Conservation (phyloP, 2,888 invertebrate genomes). For the Syritta pipiens region DNA sequence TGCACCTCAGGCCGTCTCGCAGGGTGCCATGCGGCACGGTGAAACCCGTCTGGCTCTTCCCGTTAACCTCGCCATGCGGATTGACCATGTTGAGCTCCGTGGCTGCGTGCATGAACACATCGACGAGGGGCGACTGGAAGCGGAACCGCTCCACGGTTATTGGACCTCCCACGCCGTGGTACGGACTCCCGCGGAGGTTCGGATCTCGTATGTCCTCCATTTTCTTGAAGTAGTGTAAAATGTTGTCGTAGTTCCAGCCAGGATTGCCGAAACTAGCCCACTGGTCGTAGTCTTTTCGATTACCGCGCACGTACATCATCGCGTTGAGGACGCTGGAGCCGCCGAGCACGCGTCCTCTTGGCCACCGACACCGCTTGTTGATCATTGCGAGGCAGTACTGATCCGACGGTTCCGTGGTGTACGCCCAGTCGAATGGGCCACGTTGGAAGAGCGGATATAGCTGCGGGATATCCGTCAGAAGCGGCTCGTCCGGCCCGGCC, state of each 20-base stretch:
- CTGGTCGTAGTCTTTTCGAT: conserved; percentile 90
- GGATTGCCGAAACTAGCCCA: conserved; percentile 87
- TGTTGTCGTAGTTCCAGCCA: conserved; percentile 89
- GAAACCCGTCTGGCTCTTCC: conserved; percentile 88
- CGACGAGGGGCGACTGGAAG: conserved; percentile 85
- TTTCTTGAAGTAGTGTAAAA: conserved; percentile 89
- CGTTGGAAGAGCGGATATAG: conserved; percentile 86
- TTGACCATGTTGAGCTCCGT: conserved; percentile 84
- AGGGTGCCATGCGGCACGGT: conserved; percentile 88
- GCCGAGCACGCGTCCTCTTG: conserved; percentile 88
- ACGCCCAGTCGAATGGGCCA: conserved; percentile 90
- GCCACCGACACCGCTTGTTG: conserved; percentile 85
- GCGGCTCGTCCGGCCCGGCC: conserved; percentile 88
- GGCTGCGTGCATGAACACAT: conserved; percentile 86
- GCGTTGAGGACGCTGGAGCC: conserved; percentile 93
- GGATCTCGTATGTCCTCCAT: conserved; percentile 88
- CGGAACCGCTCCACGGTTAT: conserved; percentile 86
- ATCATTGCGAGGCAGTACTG: conserved; percentile 85
- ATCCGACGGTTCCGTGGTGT: conserved; percentile 86
- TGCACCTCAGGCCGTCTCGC: conserved; percentile 88
- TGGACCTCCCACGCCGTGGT: conserved; percentile 87
- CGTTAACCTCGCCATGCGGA: conserved; percentile 86
- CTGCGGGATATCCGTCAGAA: conserved; percentile 86
- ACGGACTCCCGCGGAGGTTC: conserved; percentile 81
- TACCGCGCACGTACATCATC: conserved; percentile 93